Conservation (phyloP, 2,888 invertebrate species). For the Tipula vernalis region DNA sequence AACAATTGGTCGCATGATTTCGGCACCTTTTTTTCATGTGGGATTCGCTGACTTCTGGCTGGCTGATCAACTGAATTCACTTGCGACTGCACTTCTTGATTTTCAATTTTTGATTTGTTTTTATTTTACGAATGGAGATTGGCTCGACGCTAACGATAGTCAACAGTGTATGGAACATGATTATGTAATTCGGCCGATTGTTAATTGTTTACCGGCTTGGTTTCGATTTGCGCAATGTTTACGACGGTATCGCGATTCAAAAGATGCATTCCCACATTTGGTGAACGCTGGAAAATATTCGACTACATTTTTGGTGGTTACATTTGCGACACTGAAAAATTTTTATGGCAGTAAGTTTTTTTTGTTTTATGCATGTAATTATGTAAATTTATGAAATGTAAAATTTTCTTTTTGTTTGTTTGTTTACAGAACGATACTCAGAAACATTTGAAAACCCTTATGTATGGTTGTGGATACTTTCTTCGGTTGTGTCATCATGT, state of each 20-base stretch:
- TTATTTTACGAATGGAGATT: constrained; percentile 68
- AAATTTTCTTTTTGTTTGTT: not conserved
- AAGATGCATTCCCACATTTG: constrained; percentile 88
- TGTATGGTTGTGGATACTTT: constrained; percentile 79
- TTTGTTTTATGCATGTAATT: not conserved
- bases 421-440: constrained; percentile 40
- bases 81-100: constrained; percentile 80
- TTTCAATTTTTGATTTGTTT: constrained; percentile 90
- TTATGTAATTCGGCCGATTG: constrained; percentile 66
- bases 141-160: constrained; percentile 50
- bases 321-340: constrained; percentile 62
- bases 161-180: constrained; percentile 58
- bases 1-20: constrained; percentile 70
- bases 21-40: constrained; percentile 88
- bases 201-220: constrained; percentile 92
- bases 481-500: constrained; percentile 74
- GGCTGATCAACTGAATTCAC: constrained; percentile 92
- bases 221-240: constrained; percentile 95
- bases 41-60: constrained; percentile 98
- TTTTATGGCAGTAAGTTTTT: constrained; percentile 46
- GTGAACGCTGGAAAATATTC: constrained; percentile 98
- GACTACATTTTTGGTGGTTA: constrained; percentile 89
- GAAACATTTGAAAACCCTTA: constrained; percentile 65
- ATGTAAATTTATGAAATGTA: no score
- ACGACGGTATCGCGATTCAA: constrained; percentile 86